phyloP scores from a whole-genome alignment of 2,797 vertebrate species.

The Channallabes apus region DNA sequence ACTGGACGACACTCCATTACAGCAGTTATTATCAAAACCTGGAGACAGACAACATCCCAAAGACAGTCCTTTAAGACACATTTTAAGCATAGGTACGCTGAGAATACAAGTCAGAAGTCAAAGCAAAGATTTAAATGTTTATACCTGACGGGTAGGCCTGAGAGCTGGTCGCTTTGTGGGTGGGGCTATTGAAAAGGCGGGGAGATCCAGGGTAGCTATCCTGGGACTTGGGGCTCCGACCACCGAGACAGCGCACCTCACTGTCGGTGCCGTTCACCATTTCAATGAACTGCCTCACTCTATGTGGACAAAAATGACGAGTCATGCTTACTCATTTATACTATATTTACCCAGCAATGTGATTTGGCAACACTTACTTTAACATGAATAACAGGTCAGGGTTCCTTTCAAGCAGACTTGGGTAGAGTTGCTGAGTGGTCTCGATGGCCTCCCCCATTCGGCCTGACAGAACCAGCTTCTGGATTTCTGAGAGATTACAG shows the following conservation, averaged over 20 bases:
- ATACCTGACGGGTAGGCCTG: conserved; percentile 82
- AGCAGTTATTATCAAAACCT: conserved; percentile 96
- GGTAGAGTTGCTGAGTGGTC: conserved; percentile 93
- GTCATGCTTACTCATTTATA: neutral
- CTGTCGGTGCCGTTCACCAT: conserved; percentile 99
- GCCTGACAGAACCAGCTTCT: conserved; percentile 95
- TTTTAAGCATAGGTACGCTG: neutral
- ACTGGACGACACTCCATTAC: conserved; percentile 92
- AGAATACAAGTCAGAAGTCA: neutral
- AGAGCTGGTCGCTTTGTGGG: conserved; percentile 84
- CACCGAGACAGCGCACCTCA: conserved; percentile 89
- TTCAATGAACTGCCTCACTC: conserved; percentile 97
- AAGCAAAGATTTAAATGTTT: neutral
- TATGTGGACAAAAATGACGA: conserved; percentile 54
- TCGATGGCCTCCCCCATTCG: conserved; percentile 96
- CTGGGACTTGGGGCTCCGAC: conserved; percentile 94
- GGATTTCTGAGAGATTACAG: conserved; percentile 82
- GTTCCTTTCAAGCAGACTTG: conserved; percentile 92
- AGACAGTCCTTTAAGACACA: neutral
- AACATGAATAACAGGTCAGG: conserved; percentile 97
- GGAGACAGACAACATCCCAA: conserved; percentile 37
- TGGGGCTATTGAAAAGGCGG: conserved; percentile 87
- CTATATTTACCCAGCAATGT: neutral
- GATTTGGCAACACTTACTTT: conserved; percentile 78
- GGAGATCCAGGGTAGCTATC: conserved; percentile 94